Base-by-base conservation (phyloP, 2,888 invertebrate genomes). In the Anthophora plumipes region DNA sequence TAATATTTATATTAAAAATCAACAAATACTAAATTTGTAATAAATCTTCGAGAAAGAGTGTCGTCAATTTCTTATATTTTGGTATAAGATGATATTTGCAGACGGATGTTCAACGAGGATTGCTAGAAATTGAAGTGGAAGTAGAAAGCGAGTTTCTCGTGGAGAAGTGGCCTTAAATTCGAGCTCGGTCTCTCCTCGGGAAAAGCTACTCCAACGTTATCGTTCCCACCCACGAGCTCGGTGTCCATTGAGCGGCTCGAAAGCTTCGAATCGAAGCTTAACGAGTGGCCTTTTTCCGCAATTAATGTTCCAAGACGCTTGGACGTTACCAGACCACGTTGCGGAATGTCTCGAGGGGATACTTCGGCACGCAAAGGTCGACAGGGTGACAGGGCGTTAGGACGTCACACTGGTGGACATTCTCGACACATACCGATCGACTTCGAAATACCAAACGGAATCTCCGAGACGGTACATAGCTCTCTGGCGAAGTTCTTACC, bases 361-460 rank as follows among this genome's bases (percentile, higher is more conserved):
- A 77, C 64, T 79, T 75, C 60, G 87, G 88, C 88, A 85, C 85
- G 87, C 82, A 83, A 80, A 81, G 83, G 77, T 79, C 83, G 88
- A 89, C 86, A 84, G 83, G 85, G 87, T 88, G 92, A 91, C 91
- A 89, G 84, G 90, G 90, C 89, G 91, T 90, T 89, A 88, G 89
- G 89, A 91, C 92, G 92, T 92, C 92, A 91, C 91, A 89, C 88
- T n/a, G 89, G 88, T 90, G 92, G 92, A 91, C 92, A 91, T 92
- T 91, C 91, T 82, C 87, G 89, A 86, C 91, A 90, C 91, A 90
- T 92, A 89, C 92, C 92, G 75, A 84, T 90, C 92, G 89, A 88
- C 88, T 86, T 87, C 86, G 85, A 88, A 89, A 92, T 92, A 86
- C 92, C 92, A 83, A 84, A 81, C 83, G 66, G 84, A 61, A 69